These are phyloP conservation scores for Sorex maritimensis DNA, from an alignment of 2,797 vertebrate species.

Conservation along the genomic window DNA sequence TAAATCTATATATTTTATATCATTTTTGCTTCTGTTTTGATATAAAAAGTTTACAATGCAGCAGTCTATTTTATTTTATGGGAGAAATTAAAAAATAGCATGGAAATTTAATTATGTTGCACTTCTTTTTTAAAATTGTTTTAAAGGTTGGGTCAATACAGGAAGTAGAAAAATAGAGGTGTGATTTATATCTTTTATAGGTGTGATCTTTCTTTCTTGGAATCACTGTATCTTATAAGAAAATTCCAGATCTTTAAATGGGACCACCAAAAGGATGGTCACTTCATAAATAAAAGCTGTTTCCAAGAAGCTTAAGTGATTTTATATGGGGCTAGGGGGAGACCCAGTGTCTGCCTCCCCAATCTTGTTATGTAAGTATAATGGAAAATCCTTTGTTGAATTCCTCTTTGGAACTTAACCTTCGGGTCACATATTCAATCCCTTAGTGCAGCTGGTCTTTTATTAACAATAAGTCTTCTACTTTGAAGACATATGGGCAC, in stretches of 20 bases:
- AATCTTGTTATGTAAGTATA: constrained; percentile 77
- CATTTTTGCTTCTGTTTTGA: not conserved
- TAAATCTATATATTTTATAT: not conserved
- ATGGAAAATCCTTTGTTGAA: constrained; percentile 79
- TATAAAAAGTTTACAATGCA: not conserved
- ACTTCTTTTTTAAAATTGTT: not conserved
- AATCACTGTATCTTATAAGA: constrained; percentile 51
- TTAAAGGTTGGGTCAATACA: constrained; percentile 18
- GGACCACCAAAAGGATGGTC: constrained; percentile 63
- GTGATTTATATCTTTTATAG: constrained; percentile 39
- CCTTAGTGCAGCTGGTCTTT: constrained; percentile 71
- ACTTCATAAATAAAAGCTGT: constrained; percentile 74
- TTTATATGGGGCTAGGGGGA: constrained; percentile 70
- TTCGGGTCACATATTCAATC: constrained; percentile 79
- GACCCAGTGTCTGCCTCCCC: constrained; percentile 76
- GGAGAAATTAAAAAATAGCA: not conserved
- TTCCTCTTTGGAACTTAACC: constrained; percentile 83
- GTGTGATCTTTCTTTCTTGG: constrained; percentile 47
- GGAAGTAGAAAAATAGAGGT: not conserved
- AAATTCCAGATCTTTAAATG: constrained; percentile 76
- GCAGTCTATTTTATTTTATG: constrained; percentile 32
- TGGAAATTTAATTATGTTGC: not conserved
- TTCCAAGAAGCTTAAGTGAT: constrained; percentile 73
- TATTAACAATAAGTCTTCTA: constrained; percentile 74
- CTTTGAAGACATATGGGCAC: constrained; percentile 3